phyloP scores from a whole-genome alignment of 1,140 invertebrate species.

The Geopemphigus sp. region DNA sequence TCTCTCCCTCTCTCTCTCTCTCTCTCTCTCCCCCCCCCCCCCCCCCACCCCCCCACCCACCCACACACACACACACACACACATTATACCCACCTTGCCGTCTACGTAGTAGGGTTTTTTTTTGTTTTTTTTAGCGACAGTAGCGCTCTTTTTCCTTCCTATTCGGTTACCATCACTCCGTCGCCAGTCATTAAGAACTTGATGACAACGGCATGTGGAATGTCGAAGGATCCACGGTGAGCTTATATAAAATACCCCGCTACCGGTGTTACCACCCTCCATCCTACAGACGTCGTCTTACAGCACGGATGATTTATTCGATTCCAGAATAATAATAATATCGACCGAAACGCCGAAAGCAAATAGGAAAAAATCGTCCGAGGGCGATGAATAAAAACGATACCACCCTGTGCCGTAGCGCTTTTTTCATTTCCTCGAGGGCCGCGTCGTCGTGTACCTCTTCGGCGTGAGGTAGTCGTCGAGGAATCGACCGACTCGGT shows the following conservation, averaged over 20 bases:
- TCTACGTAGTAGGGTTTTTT: constrained; percentile 12
- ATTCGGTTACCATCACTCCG: neutral
- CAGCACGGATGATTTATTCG: constrained; percentile 34
- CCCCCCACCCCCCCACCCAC: too few relatives aligned
- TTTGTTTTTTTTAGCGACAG: neutral
- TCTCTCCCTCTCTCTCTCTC: too few relatives aligned
- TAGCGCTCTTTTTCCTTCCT: neutral
- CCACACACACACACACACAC: too few relatives aligned
- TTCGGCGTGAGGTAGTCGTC: neutral
- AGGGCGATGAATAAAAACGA: constrained; percentile 27
- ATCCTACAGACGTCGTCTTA: neutral
- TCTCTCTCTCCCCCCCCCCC: too few relatives aligned
- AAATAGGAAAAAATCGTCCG: constrained; percentile 39
- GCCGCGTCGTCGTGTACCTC: too few relatives aligned
- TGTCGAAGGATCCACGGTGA: constrained; percentile 14
- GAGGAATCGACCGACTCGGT: neutral
- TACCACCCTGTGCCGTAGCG: too few relatives aligned
- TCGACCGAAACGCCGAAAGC: constrained; percentile 29
- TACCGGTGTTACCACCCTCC: neutral
- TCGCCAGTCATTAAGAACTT: constrained; percentile 36
- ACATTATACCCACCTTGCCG: neutral
- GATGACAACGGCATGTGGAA: constrained; percentile 46
- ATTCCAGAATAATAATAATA: constrained; percentile 29
- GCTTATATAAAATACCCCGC: constrained; percentile 22
- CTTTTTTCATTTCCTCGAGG: too few relatives aligned